Base-by-base conservation (phyloP, 2,888 invertebrate species). In the Caenorhabditis uteleia region DNA sequence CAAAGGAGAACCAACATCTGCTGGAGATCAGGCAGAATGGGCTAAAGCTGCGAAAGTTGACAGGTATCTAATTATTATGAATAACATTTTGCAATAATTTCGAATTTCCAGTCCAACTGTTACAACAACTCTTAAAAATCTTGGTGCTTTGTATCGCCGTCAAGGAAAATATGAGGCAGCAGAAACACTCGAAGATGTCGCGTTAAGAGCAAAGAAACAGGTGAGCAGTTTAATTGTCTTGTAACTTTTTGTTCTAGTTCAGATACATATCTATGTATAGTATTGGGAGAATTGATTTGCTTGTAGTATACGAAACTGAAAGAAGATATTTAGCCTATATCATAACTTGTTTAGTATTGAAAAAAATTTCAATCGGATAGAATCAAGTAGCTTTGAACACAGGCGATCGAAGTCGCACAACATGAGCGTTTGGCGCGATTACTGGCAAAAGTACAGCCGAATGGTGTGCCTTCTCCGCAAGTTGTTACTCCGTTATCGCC, bases 111-210 rank as follows among this genome's bases (percentile, higher is more conserved):
- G 93, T 1, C 94, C 95, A 0, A 95, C 95, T 0, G 94, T 95
- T 34, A 94, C 95, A 18, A 97, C 97, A 20, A 99, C 98, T 0
- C 87, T 98, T 71, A 99, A 95, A 87, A 99, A 99, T 87, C 88
- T 98, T 61, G 95, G 95, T 67, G 95, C 97, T 21, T 89, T 99
- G 44, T 99, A 99, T 86, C 89, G 98, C 82, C 89, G 97, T 70
- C 97, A 98, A 87, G 95, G 97, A 78, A 98, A 97, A 87, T 97
- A 94, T 86, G 95, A 97, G 85, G 98, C 98, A 7, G 98, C 98
- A 0, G 97, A 98, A 85, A 95, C 95, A 0, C 88, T 98, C 26
- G 98, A 99, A 84, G 97, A 98, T 87, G 97, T 95, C 87, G 95
- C 95, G 34, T 88, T 95, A 77, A 29, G 45, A 29, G 45, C 45